phyloP scores from a whole-genome alignment of 2,888 invertebrate genomes.

The Dicroscelio sp. region DNA sequence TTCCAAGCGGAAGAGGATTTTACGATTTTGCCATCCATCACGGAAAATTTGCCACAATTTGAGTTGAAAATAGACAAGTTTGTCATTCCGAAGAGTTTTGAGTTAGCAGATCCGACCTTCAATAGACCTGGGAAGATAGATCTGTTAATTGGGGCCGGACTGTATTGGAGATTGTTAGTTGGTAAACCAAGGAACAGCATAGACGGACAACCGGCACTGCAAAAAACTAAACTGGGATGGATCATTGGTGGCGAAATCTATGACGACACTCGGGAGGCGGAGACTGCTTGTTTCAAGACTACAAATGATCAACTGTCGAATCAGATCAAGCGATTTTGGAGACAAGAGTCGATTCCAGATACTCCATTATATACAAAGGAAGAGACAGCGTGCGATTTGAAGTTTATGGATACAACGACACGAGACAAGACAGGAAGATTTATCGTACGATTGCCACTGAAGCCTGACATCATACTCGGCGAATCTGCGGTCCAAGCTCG shows the following conservation, averaged over 20 bases:
- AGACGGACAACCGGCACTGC: conserved; percentile 23
- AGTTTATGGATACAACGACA: conserved; percentile 28
- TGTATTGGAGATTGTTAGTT: conserved; percentile 24
- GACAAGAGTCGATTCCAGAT: conserved; percentile 45
- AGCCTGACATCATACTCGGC: conserved; percentile 31
- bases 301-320: conserved; percentile 7
- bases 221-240: conserved; percentile 14
- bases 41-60: background rate
- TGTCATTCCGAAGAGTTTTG: background rate
- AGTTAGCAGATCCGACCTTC: conserved; percentile 27
- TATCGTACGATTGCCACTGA: conserved; percentile 72
- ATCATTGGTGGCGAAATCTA: background rate
- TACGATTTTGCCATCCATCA: conserved; percentile 1
- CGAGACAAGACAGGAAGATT: conserved; percentile 62
- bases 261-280: background rate
- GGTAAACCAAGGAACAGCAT: background rate
- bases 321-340: conserved; percentile 44
- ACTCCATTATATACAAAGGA: conserved; percentile 43
- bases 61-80: background rate
- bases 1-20: conserved; percentile 9
- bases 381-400: conserved; percentile 57
- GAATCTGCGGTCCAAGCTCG: background rate
- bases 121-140: conserved; percentile 31
- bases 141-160: conserved; percentile 13
- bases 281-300: background rate